Conservation (phyloP, 2,888 invertebrate species). For the Andricus quercusramuli region DNA sequence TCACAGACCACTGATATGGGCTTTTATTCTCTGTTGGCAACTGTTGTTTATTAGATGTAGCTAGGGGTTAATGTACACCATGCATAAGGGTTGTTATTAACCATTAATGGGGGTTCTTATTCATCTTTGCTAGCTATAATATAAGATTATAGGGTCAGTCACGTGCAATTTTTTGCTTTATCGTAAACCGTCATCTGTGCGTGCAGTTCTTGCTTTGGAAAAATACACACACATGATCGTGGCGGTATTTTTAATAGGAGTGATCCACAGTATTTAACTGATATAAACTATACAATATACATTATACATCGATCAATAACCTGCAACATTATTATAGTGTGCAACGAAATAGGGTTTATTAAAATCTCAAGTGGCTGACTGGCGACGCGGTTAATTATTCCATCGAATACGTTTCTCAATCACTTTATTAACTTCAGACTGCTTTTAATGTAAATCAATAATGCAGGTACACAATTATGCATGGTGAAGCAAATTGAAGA, state of each 20-base stretch:
- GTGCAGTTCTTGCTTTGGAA: conserved; percentile 9
- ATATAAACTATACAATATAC: conserved; percentile 8
- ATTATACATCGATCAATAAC: background rate
- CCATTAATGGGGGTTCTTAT: no score
- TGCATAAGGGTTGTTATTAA: no score
- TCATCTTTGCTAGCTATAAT: background rate
- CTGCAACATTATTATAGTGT: background rate
- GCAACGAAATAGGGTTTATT: background rate
- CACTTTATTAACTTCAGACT: background rate
- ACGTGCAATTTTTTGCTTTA: conserved; percentile 16
- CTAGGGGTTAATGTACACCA: no score
- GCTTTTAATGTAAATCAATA: background rate
- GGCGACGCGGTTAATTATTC: background rate
- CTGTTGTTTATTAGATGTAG: no score
- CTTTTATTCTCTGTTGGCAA: no score
- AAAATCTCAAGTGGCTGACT: background rate
- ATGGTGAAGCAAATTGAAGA: background rate
- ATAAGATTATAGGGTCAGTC: conserved; percentile 5
- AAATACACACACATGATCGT: background rate
- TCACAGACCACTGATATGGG: no score
- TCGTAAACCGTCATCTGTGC: conserved; percentile 20
- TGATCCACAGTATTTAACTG: conserved; percentile 3
- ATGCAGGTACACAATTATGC: background rate
- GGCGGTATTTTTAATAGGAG: background rate
- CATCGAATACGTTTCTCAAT: background rate